Percentiles rank a stretch among this genome's conserved stretches.
Conservation (phyloP, 2,888 invertebrate genomes). For the Pachliopta kotzebuea region DNA sequence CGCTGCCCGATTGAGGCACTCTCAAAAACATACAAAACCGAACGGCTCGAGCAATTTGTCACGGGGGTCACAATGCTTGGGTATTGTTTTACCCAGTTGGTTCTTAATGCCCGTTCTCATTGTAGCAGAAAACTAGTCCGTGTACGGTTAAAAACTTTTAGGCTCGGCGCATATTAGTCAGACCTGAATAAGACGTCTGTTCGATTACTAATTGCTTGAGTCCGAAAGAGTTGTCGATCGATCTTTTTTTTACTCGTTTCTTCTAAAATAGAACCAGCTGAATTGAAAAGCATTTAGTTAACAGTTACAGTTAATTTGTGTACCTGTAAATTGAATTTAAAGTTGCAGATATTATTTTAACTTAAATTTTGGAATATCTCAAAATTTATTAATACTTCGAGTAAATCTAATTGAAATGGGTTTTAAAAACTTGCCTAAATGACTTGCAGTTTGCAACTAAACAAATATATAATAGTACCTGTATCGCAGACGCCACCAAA, state of each 20-base stretch:
- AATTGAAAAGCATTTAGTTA: slow-evolving; percentile 6
- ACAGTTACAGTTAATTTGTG: not conserved
- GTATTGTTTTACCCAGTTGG: slow-evolving; percentile 68
- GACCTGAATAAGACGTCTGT: slow-evolving; percentile 25
- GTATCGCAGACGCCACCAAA: slow-evolving; percentile 45
- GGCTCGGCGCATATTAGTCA: slow-evolving; percentile 18
- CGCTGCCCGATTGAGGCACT: slow-evolving; percentile 59
- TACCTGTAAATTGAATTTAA: not conserved
- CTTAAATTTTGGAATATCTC: not conserved
- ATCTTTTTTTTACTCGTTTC: slow-evolving; percentile 8
- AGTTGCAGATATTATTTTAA: not conserved
- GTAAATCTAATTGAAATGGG: not conserved
- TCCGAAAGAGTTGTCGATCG: slow-evolving; percentile 8
- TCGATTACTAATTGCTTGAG: slow-evolving; percentile 15
- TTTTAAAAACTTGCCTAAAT: slow-evolving; percentile 29
- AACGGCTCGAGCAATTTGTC: slow-evolving; percentile 66
- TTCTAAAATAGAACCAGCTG: slow-evolving; percentile 13
- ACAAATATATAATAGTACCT: slow-evolving; percentile 34
- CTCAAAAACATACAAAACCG: slow-evolving; percentile 74
- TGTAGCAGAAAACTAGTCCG: slow-evolving; percentile 59
- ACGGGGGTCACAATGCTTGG: slow-evolving; percentile 59
- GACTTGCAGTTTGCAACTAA: slow-evolving; percentile 21
- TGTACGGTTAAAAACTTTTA: slow-evolving; percentile 44
- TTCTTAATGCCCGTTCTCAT: slow-evolving; percentile 54
- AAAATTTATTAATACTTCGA: not conserved